These are phyloP conservation scores for Mus spicilegus DNA, from an alignment of 2,113 vertebrate genomes.

Conservation along the genomic window DNA sequence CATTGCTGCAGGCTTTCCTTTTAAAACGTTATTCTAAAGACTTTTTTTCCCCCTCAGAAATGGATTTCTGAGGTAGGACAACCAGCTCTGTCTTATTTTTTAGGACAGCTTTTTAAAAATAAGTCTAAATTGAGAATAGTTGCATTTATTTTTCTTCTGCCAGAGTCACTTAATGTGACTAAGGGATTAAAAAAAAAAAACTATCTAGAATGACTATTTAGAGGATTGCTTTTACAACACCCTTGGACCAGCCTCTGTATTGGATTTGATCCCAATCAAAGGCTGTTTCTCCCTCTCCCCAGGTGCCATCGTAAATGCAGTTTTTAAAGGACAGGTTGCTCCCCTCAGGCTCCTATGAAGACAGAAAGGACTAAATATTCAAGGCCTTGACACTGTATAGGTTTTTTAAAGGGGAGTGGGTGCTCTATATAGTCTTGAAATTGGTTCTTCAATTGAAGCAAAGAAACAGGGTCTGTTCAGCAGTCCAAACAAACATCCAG, in stretches of 20 bases:
- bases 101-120: slow-evolving; percentile 48
- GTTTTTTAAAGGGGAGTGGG: slow-evolving; percentile 49
- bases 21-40: slow-evolving; percentile 67
- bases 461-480: not conserved
- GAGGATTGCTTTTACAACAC: slow-evolving; percentile 41
- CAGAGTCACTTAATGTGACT: slow-evolving; percentile 58
- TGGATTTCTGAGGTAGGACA: slow-evolving; percentile 5
- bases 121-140: slow-evolving; percentile 36
- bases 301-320: slow-evolving; percentile 63
- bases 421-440: slow-evolving; percentile 60
- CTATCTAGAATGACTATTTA: slow-evolving; percentile 61
- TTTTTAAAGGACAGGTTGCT: slow-evolving; percentile 65
- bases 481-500: slow-evolving; percentile 55
- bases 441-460: slow-evolving; percentile 29
- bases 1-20: slow-evolving; percentile 66
- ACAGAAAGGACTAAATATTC: slow-evolving; percentile 1
- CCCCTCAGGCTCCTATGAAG: slow-evolving; percentile 32
- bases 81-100: not conserved
- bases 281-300: slow-evolving; percentile 58
- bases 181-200: not conserved
- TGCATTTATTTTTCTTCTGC: slow-evolving; percentile 58
- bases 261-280: slow-evolving; percentile 73
- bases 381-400: slow-evolving; percentile 10
- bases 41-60: slow-evolving; percentile 27
- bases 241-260: slow-evolving; percentile 47